A percentile compares a stretch with the other conserved stretches of the same genome.
phyloP scores from a whole-genome alignment of 2,888 invertebrate genomes.

The Nephrotoma guestfalica region DNA sequence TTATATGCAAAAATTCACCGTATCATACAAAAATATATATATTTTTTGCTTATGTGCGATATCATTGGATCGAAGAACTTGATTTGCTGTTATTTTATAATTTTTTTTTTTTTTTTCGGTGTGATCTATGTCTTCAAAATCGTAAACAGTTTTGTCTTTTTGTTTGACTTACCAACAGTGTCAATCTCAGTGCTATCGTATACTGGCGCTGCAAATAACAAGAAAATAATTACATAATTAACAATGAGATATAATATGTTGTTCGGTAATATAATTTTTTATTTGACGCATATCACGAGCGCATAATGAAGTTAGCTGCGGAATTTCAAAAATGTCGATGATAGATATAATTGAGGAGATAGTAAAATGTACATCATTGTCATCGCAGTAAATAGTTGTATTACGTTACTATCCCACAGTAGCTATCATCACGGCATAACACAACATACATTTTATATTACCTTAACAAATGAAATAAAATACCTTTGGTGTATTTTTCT shows the following conservation, averaged over 20 bases:
- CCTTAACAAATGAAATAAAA: background rate
- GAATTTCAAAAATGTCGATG: background rate
- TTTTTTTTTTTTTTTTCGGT: no score
- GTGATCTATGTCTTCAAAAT: background rate
- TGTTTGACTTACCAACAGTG: background rate
- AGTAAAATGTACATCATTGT: background rate
- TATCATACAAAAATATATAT: background rate
- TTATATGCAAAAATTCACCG: background rate
- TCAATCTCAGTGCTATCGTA: constrained; percentile 44
- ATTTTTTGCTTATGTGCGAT: background rate
- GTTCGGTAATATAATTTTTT: background rate
- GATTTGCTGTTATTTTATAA: background rate
- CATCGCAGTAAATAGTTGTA: background rate
- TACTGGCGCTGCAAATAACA: constrained; percentile 48
- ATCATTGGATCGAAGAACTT: background rate
- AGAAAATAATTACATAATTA: constrained; percentile 8
- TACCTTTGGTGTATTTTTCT: background rate
- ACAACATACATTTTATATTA: background rate
- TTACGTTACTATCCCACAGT: background rate
- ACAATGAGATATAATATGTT: no score
- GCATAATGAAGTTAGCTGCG: background rate
- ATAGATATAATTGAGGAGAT: background rate
- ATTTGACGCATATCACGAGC: background rate
- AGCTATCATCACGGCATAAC: background rate
- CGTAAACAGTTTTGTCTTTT: background rate